These are phyloP conservation scores for Lydus trimaculatus DNA, from an alignment of 2,888 invertebrate genomes.

Conservation along the genomic window DNA sequence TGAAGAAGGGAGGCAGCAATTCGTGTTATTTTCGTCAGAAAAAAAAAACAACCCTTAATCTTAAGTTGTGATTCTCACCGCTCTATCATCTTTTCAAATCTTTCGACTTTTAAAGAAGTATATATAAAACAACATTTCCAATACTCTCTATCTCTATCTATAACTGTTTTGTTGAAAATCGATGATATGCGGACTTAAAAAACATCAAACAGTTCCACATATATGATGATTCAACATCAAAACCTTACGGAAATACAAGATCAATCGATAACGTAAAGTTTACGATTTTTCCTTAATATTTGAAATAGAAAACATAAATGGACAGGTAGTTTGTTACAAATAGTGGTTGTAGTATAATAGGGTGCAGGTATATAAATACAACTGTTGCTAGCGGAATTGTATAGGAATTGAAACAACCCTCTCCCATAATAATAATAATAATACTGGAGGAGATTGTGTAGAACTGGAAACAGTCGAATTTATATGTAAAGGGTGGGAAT, in stretches of 20 bases:
- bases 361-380: background rate
- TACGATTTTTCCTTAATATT: background rate
- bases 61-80: constrained; percentile 7
- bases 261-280: background rate
- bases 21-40: constrained; percentile 9
- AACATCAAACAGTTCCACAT: constrained; percentile 22
- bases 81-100: background rate
- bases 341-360: background rate
- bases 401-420: constrained; percentile 2
- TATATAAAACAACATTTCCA: constrained; percentile 20
- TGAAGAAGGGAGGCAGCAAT: background rate
- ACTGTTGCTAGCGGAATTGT: background rate
- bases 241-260: background rate
- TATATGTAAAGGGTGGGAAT: background rate
- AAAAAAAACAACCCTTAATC: constrained; percentile 9
- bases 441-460: background rate
- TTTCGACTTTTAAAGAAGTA: constrained; percentile 19
- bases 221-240: constrained; percentile 19
- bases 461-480: constrained; percentile 2
- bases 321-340: background rate
- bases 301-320: background rate
- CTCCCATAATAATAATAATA: background rate
- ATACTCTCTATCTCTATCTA: constrained; percentile 9
- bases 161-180: background rate
- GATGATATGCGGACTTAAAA: constrained; percentile 15